A percentile compares a stretch with the other conserved stretches of the same genome.
phyloP scores from a whole-genome alignment of 2,888 invertebrate genomes.

The Orchesellides sinensis region DNA sequence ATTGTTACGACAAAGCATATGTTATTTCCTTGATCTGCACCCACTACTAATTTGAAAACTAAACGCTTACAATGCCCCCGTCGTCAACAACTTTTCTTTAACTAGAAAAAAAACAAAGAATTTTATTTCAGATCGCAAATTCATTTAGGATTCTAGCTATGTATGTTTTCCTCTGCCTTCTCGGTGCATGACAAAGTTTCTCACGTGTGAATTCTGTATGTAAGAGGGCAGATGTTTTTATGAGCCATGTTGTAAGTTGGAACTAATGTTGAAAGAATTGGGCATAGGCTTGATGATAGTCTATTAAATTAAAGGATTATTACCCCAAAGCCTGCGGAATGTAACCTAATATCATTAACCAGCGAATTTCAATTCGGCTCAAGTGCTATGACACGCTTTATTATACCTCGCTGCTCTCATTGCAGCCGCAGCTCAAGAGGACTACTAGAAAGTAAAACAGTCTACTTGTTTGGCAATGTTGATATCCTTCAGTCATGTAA shows the following conservation, averaged over 20 bases:
- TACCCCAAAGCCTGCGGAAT: conserved; percentile 43
- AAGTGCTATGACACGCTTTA: conserved; percentile 55
- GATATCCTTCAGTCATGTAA: too few relatives aligned
- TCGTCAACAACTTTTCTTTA: too few relatives aligned
- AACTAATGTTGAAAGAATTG: conserved; percentile 11
- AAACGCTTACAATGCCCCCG: not conserved
- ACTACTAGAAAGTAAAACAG: not conserved
- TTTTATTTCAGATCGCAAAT: conserved; percentile 26
- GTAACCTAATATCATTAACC: conserved; percentile 53
- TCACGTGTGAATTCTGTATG: conserved; percentile 20
- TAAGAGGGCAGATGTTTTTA: conserved; percentile 31
- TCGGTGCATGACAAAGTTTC: conserved; percentile 11
- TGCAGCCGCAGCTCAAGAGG: not conserved
- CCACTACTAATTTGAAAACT: too few relatives aligned
- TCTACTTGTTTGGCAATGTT: not conserved
- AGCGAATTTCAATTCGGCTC: conserved; percentile 53
- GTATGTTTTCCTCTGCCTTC: not conserved
- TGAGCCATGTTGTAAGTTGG: conserved; percentile 28
- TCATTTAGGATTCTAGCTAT: conserved; percentile 21
- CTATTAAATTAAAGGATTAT: conserved; percentile 67
- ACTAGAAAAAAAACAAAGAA: not conserved
- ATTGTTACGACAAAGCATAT: not conserved
- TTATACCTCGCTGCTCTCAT: conserved; percentile 26
- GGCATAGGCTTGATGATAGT: conserved; percentile 51
- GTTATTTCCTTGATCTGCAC: too few relatives aligned